Conservation (phyloP, 2,888 invertebrate genomes). For the Drosophila barbarae region DNA sequence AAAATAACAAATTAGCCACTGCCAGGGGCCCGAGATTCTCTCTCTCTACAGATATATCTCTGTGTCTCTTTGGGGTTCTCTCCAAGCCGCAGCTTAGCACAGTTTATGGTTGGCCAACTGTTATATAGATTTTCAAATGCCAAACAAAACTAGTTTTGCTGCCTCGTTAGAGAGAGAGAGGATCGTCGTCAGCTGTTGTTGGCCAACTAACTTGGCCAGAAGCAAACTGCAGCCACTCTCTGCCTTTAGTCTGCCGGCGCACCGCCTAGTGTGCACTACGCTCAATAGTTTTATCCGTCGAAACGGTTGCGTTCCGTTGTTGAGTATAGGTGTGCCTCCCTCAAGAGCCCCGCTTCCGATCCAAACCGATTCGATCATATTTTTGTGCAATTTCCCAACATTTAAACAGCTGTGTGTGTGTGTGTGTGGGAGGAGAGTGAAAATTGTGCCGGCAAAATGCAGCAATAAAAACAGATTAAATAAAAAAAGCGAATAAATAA, state of each 20-base stretch:
- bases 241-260: slow-evolving; percentile 64
- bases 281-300: slow-evolving; percentile 31
- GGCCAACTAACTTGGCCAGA: slow-evolving; percentile 53
- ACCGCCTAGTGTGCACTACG: slow-evolving; percentile 68
- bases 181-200: slow-evolving; percentile 63
- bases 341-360: not conserved
- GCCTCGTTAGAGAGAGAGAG: slow-evolving; percentile 26
- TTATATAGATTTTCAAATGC: slow-evolving; percentile 59
- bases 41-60: not conserved
- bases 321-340: slow-evolving; percentile 22
- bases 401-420: slow-evolving; percentile 61
- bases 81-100: slow-evolving; percentile 21
- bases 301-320: slow-evolving; percentile 34
- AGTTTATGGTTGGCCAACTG: slow-evolving; percentile 21
- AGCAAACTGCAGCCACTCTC: slow-evolving; percentile 41
- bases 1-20: slow-evolving; percentile 56
- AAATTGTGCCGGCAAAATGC: slow-evolving; percentile 33
- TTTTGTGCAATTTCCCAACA: slow-evolving; percentile 42
- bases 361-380: not conserved
- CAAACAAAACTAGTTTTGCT: slow-evolving; percentile 66
- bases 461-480: slow-evolving; percentile 10
- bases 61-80: slow-evolving; percentile 3
- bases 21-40: slow-evolving; percentile 4
- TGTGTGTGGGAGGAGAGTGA: slow-evolving; percentile 18
- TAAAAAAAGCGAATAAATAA: slow-evolving; percentile 47